A percentile compares a stretch with the other conserved stretches of the same genome.
Evolutionary conservation across 2,888 invertebrate species (phyloP).

Genomic region (Ethmia dodecea): DNA sequence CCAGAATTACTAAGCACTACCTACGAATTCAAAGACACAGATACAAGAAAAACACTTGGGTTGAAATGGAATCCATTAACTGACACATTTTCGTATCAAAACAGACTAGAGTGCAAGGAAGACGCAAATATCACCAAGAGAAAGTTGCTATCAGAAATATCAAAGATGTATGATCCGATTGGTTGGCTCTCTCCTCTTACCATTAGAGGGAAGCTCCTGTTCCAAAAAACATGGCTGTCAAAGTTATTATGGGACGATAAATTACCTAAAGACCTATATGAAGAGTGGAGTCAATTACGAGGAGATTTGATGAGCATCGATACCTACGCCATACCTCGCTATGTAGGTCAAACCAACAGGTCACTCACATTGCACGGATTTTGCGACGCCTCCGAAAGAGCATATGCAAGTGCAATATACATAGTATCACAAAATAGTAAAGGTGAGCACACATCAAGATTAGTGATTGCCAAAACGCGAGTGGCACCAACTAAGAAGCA

Average conservation of each 20-base stretch:
- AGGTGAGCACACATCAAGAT: too few species aligned
- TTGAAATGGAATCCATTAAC: background rate
- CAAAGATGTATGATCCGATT: background rate
- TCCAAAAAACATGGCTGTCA: background rate
- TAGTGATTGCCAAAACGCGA: too few species aligned
- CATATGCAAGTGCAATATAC: too few species aligned
- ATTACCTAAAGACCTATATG: background rate
- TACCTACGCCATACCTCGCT: background rate
- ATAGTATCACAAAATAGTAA: too few species aligned
- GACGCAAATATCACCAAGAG: background rate
- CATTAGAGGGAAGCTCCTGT: background rate
- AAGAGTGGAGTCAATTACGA: background rate
- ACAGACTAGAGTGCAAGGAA: background rate
- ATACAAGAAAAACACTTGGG: background rate
- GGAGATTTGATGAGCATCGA: background rate
- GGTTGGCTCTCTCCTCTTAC: slow-evolving; percentile 1
- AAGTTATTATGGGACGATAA: too few species aligned
- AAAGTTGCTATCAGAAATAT: background rate
- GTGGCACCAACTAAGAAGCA: too few species aligned
- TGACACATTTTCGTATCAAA: background rate
- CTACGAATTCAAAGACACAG: background rate
- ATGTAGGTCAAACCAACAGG: too few species aligned
- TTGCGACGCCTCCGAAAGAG: too few species aligned
- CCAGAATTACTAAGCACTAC: background rate
- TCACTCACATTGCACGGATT: too few species aligned